Percentiles rank a stretch among this genome's conserved stretches.
Conservation (phyloP, 30 jellyfish, hydroid and myxozoan species). For the Phacellophora camtschatica region DNA sequence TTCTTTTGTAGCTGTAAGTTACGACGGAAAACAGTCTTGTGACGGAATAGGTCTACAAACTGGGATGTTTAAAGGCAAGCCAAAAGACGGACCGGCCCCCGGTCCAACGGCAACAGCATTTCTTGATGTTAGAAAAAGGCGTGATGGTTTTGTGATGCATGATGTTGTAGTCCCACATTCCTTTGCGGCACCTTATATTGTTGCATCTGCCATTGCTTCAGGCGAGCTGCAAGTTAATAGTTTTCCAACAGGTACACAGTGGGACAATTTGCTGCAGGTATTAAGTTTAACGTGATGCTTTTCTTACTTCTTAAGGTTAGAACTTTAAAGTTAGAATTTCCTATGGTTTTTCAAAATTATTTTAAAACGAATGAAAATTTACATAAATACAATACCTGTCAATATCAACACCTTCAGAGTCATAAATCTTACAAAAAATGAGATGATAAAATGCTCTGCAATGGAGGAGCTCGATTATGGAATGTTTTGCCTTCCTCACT, state of each 20-base stretch:
- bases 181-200: slow-evolving; percentile 87
- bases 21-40: slow-evolving; percentile 85
- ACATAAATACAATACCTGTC: too few relatives aligned
- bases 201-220: slow-evolving; percentile 91
- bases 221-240: slow-evolving; percentile 75
- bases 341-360: too few relatives aligned
- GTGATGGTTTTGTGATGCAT: slow-evolving; percentile 93
- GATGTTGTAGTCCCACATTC: slow-evolving; percentile 92
- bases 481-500: too few relatives aligned
- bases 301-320: not conserved
- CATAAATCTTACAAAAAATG: too few relatives aligned
- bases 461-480: too few relatives aligned
- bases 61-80: slow-evolving; percentile 92
- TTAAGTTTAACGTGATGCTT: not conserved
- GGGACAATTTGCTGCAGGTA: slow-evolving; percentile 86
- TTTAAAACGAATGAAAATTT: too few relatives aligned
- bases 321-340: too few relatives aligned
- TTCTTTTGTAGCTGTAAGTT: slow-evolving; percentile 80
- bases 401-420: too few relatives aligned
- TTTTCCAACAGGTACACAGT: slow-evolving; percentile 94
- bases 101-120: slow-evolving; percentile 97
- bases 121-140: slow-evolving; percentile 77
- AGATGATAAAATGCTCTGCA: too few relatives aligned
- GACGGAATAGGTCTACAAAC: slow-evolving; percentile 90
- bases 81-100: slow-evolving; percentile 81